Percentiles rank a stretch among this genome's conserved stretches.
Conservation (phyloP, 2,888 invertebrate species). For the Itoplectis maculator region DNA sequence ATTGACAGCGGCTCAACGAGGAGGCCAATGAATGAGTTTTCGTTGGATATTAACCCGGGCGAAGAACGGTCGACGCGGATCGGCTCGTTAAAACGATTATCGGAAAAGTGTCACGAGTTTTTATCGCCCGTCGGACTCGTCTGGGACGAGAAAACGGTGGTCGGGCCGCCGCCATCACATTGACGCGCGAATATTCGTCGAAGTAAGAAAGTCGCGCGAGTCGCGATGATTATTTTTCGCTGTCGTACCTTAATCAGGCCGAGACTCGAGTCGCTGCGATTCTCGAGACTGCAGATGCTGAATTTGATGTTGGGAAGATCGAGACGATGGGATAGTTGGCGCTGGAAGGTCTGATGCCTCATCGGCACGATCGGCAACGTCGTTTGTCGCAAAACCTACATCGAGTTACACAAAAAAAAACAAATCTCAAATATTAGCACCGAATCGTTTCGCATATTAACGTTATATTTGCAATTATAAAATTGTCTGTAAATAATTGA, state of each 20-base stretch:
- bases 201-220: background rate
- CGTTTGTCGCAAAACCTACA: conserved; percentile 91
- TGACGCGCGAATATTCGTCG: background rate
- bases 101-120: conserved; percentile 46
- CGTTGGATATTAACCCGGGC: conserved; percentile 16
- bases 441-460: background rate
- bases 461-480: background rate
- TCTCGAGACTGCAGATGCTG: conserved; percentile 91
- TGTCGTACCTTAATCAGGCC: conserved; percentile 91
- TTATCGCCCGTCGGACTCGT: conserved; percentile 6
- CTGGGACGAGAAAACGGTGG: background rate
- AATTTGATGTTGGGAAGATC: conserved; percentile 92
- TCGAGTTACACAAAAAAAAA: background rate
- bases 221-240: no score
- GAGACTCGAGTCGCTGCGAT: conserved; percentile 89
- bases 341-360: conserved; percentile 92
- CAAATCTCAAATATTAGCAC: background rate
- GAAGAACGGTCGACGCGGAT: background rate
- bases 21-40: background rate
- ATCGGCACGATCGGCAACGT: conserved; percentile 93
- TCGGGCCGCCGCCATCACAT: background rate
- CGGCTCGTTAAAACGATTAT: conserved; percentile 39
- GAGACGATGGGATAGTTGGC: conserved; percentile 92
- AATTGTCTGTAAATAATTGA: background rate
- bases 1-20: background rate